Conservation (phyloP, 2,113 vertebrate genomes). For the Enhydra lutris region DNA sequence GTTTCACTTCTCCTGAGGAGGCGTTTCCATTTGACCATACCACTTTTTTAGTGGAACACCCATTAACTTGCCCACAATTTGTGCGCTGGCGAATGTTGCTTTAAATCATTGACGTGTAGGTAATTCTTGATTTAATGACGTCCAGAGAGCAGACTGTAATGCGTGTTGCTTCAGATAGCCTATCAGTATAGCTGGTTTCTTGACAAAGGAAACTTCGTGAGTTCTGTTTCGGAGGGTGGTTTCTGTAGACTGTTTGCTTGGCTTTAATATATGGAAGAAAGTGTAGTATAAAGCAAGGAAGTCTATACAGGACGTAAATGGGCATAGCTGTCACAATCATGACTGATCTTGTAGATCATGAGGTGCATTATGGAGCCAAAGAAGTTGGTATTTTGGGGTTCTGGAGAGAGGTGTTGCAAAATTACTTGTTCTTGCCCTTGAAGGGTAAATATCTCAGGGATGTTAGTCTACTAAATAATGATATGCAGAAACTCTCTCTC, state of each 20-base stretch:
- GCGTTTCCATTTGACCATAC: neutral
- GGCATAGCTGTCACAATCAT: neutral
- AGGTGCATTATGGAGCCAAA: neutral
- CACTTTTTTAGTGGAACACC: neutral
- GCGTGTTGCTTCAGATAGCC: neutral
- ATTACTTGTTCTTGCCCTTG: neutral
- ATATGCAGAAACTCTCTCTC: neutral
- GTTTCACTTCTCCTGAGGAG: neutral
- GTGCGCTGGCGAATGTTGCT: neutral
- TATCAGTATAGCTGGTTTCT: neutral
- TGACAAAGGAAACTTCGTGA: neutral
- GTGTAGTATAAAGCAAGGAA: neutral
- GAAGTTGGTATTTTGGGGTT: neutral
- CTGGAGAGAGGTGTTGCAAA: neutral
- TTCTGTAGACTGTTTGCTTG: neutral
- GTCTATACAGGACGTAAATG: neutral
- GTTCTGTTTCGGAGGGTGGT: neutral
- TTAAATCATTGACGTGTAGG: neutral
- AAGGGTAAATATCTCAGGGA: neutral
- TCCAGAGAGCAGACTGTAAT: neutral
- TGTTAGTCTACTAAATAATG: neutral
- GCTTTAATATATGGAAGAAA: neutral
- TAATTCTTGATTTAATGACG: constrained; percentile 26
- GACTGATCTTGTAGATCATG: neutral
- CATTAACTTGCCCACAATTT: neutral